Evolutionary conservation across 2,888 invertebrate species (phyloP), one percentile per base, ranked within the genome.

Genomic region (Fragum whitleyi): DNA sequence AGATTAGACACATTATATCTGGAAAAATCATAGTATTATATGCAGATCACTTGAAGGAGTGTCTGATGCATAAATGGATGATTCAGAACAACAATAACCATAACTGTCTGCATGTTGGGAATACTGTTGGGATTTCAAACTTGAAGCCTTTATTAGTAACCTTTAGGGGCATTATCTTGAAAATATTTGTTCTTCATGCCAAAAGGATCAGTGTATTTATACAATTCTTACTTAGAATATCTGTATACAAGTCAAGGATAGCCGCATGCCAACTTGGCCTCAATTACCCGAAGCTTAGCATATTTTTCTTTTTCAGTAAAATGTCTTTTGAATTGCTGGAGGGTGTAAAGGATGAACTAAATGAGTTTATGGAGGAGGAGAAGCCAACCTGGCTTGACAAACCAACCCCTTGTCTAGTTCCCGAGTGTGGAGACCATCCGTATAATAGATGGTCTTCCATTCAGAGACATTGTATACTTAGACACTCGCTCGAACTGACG

Each of bases 41-140:
- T 62, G 73, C 73, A 19, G 73, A 77, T 62, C 80, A 80, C 32
- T 29, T 80, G 26, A 80, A 80, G 68, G 70, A 28, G 11, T 80
- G 61, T 53, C n/a, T 39, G 6, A 9, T 39, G 39, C 6, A 39
- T 14, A 14, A 14, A 9, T 39, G 39, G 14, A 14, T 39, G 39
- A 39, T n/a, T 53, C 53, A 53, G 19, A n/a, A 53, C 19, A 21
- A 53, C 19, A 53, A 53, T 53, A 6, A 16, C 21, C 21, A 16
- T 53, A 53, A 53, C 6, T 11, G n/a, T n/a, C 21, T 21, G 19
- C 6, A 6, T 53, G 19, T 53, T 16, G n/a, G 21, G 7, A 16
- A 16, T n/a, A 26, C 21, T 21, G n/a, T 21, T 53, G 21, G 6
- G 5, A n/a, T 53, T n/a, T 11, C 19, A n/a, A n/a, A n/a, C 21